These are phyloP conservation scores for Epinotia ramella DNA, from an alignment of 2,888 invertebrate species.

Conservation along the genomic window DNA sequence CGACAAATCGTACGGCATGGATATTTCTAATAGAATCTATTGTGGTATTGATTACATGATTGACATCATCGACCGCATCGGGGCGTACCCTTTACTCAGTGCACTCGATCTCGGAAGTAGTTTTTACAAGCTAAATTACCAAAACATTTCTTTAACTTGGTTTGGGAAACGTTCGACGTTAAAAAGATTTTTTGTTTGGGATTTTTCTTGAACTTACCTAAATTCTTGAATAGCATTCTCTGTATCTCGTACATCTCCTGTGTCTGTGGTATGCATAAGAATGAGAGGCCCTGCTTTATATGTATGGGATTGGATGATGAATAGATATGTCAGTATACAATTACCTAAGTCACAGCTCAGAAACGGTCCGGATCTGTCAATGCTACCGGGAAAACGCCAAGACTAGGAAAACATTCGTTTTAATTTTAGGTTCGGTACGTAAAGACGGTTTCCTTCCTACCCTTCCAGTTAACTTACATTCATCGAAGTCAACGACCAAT, in stretches of 20 bases:
- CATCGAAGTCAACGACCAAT: not conserved
- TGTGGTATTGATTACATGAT: slow-evolving; percentile 16
- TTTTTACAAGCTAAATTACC: too few relatives aligned
- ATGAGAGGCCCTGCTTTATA: not conserved
- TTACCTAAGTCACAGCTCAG: too few relatives aligned
- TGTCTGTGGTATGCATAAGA: not conserved
- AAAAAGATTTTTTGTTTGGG: not conserved
- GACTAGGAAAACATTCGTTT: not conserved
- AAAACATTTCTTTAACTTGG: not conserved
- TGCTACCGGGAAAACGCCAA: not conserved
- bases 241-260: not conserved
- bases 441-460: not conserved
- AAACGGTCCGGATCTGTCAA: not conserved
- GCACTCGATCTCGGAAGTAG: too few relatives aligned
- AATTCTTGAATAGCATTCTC: not conserved
- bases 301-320: not conserved
- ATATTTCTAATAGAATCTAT: slow-evolving; percentile 13
- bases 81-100: not conserved
- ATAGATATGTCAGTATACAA: too few relatives aligned
- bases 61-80: slow-evolving; percentile 24
- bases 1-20: not conserved
- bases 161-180: not conserved
- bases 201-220: too few relatives aligned
- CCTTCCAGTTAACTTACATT: not conserved
- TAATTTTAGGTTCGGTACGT: not conserved